These are phyloP conservation scores for Xestobium rufovillosum DNA, from an alignment of 2,888 invertebrate genomes.

Conservation along the genomic window DNA sequence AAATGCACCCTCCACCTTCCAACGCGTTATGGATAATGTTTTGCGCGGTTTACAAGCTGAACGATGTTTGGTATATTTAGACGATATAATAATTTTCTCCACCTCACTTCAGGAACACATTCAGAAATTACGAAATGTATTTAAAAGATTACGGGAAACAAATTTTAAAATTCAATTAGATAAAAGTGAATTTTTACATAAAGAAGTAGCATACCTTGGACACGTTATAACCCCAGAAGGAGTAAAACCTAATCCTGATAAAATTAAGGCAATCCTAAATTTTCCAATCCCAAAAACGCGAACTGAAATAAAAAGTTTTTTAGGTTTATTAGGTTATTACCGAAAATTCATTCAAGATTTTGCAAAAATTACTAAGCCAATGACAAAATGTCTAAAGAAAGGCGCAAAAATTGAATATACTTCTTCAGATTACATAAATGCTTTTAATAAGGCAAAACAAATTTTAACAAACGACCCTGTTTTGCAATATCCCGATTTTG, in stretches of 20 bases:
- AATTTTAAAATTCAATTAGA: constrained; percentile 18
- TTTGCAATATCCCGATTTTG: too few relatives aligned
- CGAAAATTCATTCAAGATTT: constrained; percentile 9
- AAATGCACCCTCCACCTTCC: constrained; percentile 7
- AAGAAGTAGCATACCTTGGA: constrained; percentile 13
- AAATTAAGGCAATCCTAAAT: constrained; percentile 9
- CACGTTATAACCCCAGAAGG: constrained; percentile 14
- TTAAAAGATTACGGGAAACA: constrained; percentile 11
- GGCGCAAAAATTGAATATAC: too few relatives aligned
- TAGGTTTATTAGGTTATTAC: constrained; percentile 9
- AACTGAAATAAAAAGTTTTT: constrained; percentile 11
- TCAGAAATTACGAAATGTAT: constrained; percentile 13
- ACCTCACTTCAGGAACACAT: constrained; percentile 22
- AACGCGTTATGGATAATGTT: constrained; percentile 9
- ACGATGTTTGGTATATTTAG: constrained; percentile 25
- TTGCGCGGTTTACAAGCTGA: too few relatives aligned
- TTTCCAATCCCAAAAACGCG: constrained; percentile 7
- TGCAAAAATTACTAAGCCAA: constrained; percentile 5
- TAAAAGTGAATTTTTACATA: constrained; percentile 13
- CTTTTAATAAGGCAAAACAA: too few relatives aligned
- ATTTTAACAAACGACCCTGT: too few relatives aligned
- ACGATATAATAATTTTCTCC: constrained; percentile 27
- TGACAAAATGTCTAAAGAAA: too few relatives aligned
- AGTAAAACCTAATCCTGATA: constrained; percentile 10
- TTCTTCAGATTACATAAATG: too few relatives aligned